These are phyloP conservation scores for Nephrotoma guestfalica DNA, from an alignment of 2,888 invertebrate genomes.

Conservation along the genomic window DNA sequence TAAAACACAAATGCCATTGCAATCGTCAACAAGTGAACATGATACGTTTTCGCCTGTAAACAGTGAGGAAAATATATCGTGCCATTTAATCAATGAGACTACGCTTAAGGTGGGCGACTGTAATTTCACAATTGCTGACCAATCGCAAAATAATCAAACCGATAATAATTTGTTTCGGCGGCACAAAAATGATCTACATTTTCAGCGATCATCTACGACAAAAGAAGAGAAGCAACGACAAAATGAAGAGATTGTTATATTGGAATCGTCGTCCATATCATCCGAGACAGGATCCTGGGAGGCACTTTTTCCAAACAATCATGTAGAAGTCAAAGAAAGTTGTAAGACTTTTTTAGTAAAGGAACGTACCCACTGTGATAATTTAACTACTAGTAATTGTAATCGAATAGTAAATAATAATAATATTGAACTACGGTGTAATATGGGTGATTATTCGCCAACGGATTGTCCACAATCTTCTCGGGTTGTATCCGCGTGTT, in stretches of 20 bases:
- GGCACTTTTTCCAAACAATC: slow-evolving; percentile 37
- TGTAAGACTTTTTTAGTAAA: slow-evolving; percentile 33
- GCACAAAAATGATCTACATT: neutral
- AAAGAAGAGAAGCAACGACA: slow-evolving; percentile 47
- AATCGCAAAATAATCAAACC: neutral
- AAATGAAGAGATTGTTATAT: slow-evolving; percentile 45
- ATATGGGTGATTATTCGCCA: neutral
- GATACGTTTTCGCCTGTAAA: slow-evolving; percentile 30
- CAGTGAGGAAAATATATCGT: slow-evolving; percentile 15
- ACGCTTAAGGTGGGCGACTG: neutral
- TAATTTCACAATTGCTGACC: slow-evolving; percentile 2
- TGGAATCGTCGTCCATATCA: slow-evolving; percentile 45
- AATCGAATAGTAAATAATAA: neutral
- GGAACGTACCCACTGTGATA: slow-evolving; percentile 25
- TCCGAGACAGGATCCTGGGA: slow-evolving; percentile 53
- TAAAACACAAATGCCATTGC: neutral
- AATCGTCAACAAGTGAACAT: slow-evolving; percentile 22
- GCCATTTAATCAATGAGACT: neutral
- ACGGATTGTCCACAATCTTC: neutral
- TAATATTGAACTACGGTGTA: neutral
- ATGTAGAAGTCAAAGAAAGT: slow-evolving; percentile 29
- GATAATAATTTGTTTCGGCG: slow-evolving; percentile 3
- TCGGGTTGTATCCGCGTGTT: slow-evolving; percentile 38
- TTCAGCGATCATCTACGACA: slow-evolving; percentile 13
- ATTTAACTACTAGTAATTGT: neutral